A percentile compares a stretch with the other conserved stretches of the same genome.
Evolutionary conservation across 2,797 vertebrate species (phyloP).

Genomic region (Borostomias antarcticus): DNA sequence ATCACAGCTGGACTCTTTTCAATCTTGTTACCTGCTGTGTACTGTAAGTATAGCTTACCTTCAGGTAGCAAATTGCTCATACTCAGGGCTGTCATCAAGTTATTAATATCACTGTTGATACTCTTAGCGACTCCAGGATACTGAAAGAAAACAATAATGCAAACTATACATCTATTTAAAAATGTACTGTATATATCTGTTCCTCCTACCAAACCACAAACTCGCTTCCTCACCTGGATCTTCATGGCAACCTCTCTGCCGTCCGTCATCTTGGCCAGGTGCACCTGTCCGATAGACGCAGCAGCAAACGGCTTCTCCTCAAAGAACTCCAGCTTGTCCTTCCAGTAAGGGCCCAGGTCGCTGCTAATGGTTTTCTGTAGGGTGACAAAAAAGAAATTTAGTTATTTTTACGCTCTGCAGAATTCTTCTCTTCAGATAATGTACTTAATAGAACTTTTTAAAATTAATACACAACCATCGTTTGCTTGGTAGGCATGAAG

Average conservation of each 20-base stretch:
- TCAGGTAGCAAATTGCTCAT: slow-evolving; percentile 97
- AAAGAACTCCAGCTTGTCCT: slow-evolving; percentile 84
- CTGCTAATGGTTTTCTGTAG: slow-evolving; percentile 82
- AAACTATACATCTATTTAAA: too few species aligned
- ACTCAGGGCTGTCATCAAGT: slow-evolving; percentile 92
- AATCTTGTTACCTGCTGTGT: neutral
- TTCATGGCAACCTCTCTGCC: slow-evolving; percentile 93
- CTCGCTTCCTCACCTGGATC: slow-evolving; percentile 80
- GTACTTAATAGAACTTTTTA: too few species aligned
- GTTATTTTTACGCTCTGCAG: too few species aligned
- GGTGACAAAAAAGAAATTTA: neutral
- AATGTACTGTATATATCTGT: too few species aligned
- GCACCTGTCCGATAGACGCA: slow-evolving; percentile 92
- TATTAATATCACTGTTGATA: slow-evolving; percentile 96
- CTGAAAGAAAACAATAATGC: slow-evolving; percentile 61
- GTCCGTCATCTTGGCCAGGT: slow-evolving; percentile 84
- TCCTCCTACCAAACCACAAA: too few species aligned
- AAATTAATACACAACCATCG: too few species aligned
- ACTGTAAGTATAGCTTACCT: slow-evolving; percentile 75
- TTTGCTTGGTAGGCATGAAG: too few species aligned
- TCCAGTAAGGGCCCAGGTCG: slow-evolving; percentile 87
- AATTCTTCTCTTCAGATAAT: too few species aligned
- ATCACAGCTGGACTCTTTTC: neutral
- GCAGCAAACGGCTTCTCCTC: slow-evolving; percentile 92
- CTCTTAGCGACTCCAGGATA: slow-evolving; percentile 97